Evolutionary conservation across 2,797 vertebrate genomes (phyloP).

Genomic region (Pseudotriccus pelzelni): DNA sequence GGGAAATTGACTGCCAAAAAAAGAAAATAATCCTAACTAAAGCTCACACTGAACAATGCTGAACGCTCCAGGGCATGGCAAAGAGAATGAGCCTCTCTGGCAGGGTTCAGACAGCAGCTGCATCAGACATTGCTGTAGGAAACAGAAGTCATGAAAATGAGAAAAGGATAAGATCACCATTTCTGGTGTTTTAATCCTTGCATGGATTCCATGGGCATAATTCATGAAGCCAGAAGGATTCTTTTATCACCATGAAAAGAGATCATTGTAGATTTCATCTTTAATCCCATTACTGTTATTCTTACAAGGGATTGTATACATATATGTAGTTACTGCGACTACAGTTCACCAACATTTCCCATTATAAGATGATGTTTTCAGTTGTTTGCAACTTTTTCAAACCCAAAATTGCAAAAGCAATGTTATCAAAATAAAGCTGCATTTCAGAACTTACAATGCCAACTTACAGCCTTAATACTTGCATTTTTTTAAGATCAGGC

Average conservation of each 20-base stretch:
- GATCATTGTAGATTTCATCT: background rate
- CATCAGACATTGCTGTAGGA: background rate
- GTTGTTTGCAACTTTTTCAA: background rate
- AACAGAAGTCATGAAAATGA: background rate
- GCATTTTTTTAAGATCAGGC: background rate
- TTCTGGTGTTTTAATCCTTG: background rate
- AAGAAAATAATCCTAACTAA: background rate
- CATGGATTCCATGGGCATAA: background rate
- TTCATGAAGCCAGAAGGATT: background rate
- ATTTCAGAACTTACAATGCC: background rate
- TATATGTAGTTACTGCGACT: background rate
- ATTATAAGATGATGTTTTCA: background rate
- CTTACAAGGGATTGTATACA: background rate
- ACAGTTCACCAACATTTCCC: background rate
- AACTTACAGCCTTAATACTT: background rate
- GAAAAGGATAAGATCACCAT: background rate
- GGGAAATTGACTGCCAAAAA: slow-evolving; percentile 26
- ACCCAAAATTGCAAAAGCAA: background rate
- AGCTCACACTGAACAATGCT: background rate
- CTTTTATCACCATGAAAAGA: background rate
- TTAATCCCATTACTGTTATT: background rate
- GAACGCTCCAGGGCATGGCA: background rate
- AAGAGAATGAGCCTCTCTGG: background rate
- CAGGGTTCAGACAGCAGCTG: background rate
- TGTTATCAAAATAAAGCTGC: background rate